phyloP scores from a whole-genome alignment of 2,113 vertebrate genomes.

The Syngnathus typhle region DNA sequence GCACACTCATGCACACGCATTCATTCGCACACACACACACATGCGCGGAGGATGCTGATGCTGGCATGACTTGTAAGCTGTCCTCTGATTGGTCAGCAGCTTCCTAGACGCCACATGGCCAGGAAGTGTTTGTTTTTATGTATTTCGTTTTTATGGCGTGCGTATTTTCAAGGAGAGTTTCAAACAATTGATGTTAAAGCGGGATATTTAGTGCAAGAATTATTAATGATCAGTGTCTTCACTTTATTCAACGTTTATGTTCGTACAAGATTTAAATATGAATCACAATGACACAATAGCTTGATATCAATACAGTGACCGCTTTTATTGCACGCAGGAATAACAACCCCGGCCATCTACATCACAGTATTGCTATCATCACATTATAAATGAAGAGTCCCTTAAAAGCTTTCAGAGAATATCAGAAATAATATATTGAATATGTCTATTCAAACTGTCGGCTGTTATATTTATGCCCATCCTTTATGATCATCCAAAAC shows the following conservation, averaged over 20 bases:
- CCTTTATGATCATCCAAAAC: neutral
- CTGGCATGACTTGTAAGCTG: conserved; percentile 44
- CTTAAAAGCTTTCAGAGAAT: conserved; percentile 11
- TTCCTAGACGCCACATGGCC: conserved; percentile 39
- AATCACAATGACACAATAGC: neutral
- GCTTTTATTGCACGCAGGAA: conserved; percentile 63
- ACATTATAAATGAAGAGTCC: conserved; percentile 14
- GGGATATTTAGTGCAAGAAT: too few species aligned
- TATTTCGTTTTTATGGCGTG: neutral
- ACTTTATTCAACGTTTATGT: too few species aligned
- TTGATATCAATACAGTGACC: conserved; percentile 15
- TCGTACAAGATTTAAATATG: neutral
- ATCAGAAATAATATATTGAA: neutral
- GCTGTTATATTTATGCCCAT: neutral
- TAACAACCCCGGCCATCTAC: conserved; percentile 55
- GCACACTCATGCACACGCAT: conserved; percentile 6
- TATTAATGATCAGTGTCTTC: too few species aligned
- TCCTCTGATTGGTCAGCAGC: conserved; percentile 57
- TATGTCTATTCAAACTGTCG: neutral
- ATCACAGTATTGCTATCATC: conserved; percentile 5
- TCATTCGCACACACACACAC: conserved; percentile 17
- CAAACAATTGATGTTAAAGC: neutral
- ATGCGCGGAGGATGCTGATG: conserved; percentile 41
- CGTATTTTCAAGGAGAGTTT: neutral
- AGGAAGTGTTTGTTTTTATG: conserved; percentile 25